phyloP scores from a whole-genome alignment of 92 coral and sea anemone genomes.

The Epizoanthus rinbou region DNA sequence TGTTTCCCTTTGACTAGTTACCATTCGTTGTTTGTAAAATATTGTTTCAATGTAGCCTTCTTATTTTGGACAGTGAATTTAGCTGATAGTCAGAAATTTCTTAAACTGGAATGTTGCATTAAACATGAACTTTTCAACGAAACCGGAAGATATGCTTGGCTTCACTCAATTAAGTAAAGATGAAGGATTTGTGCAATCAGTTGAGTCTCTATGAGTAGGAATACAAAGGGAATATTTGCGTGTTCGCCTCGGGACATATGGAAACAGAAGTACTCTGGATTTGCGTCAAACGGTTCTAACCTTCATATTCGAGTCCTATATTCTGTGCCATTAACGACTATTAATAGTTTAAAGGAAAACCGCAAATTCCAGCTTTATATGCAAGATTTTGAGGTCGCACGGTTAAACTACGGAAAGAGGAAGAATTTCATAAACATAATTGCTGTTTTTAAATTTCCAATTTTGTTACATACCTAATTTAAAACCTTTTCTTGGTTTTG shows the following conservation, averaged over 20 bases:
- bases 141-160: slow-evolving; percentile 40
- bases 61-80: background rate
- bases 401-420: background rate
- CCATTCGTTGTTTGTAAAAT: background rate
- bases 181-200: slow-evolving; percentile 43
- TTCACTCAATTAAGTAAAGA: slow-evolving; percentile 48
- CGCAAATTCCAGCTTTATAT: slow-evolving; percentile 37
- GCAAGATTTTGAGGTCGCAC: slow-evolving; percentile 15
- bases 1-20: background rate
- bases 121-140: slow-evolving; percentile 19
- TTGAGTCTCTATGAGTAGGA: slow-evolving; percentile 33
- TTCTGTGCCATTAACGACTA: slow-evolving; percentile 30
- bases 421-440: slow-evolving; percentile 1
- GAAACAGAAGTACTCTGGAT: slow-evolving; percentile 20
- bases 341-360: slow-evolving; percentile 40
- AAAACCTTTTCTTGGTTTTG: no score
- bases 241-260: slow-evolving; percentile 31
- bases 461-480: background rate
- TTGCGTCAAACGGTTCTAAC: slow-evolving; percentile 29
- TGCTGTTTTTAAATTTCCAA: background rate
- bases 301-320: slow-evolving; percentile 34
- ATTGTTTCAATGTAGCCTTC: background rate
- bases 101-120: slow-evolving; percentile 22
- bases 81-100: background rate
- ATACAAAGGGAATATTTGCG: slow-evolving; percentile 35